These are phyloP conservation scores for Achlya flavicornis DNA, from an alignment of 2,888 invertebrate species.

Conservation along the genomic window DNA sequence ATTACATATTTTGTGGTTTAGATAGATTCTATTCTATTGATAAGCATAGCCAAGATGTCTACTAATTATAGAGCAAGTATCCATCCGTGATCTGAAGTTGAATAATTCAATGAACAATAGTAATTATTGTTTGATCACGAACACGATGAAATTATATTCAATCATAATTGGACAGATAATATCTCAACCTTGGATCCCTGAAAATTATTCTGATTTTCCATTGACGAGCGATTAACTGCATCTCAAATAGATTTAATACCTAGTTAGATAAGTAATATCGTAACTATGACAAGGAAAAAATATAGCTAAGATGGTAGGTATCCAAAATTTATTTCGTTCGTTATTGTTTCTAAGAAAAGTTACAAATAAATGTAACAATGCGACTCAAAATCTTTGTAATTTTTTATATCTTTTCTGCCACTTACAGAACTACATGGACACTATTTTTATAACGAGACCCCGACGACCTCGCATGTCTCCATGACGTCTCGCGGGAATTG, in stretches of 20 bases:
- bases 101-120: constrained; percentile 50
- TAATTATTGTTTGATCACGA: constrained; percentile 58
- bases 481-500: constrained; percentile 50
- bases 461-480: constrained; percentile 23
- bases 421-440: too few relatives aligned
- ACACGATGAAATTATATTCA: constrained; percentile 47
- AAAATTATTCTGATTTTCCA: constrained; percentile 20
- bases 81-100: constrained; percentile 40
- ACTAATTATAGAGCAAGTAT: constrained; percentile 46
- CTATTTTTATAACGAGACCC: too few relatives aligned
- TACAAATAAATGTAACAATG: too few relatives aligned
- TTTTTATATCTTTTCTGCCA: too few relatives aligned
- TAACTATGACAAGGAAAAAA: neutral
- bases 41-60: constrained; percentile 31
- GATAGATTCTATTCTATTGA: neutral
- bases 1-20: neutral
- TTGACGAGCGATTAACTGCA: neutral
- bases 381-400: too few relatives aligned
- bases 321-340: too few relatives aligned
- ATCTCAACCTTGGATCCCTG: constrained; percentile 29
- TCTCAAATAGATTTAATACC: neutral
- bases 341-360: too few relatives aligned
- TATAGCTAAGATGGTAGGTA: neutral
- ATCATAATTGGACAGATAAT: constrained; percentile 25
- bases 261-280: neutral